Evolutionary conservation across 92 coral and sea anemone genomes (phyloP).

Genomic region (Porites lobata): DNA sequence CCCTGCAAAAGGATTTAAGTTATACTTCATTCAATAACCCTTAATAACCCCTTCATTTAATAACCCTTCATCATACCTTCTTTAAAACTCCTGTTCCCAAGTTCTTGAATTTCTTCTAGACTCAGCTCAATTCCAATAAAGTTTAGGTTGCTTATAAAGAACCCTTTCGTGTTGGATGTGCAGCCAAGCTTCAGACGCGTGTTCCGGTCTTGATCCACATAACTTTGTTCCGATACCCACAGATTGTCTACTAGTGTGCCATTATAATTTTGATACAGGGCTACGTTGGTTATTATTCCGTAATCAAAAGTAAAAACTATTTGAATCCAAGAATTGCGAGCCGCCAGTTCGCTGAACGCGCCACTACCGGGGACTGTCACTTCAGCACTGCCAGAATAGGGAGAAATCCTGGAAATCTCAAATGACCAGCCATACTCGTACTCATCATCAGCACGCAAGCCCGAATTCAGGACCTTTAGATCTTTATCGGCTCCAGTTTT

Average conservation of each 20-base stretch:
- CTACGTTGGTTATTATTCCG: not conserved
- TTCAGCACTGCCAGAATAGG: not conserved
- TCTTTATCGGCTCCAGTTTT: not conserved
- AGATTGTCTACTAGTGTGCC: too few species aligned
- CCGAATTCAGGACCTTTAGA: not conserved
- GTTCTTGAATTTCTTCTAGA: not conserved
- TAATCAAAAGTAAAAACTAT: slow-evolving; percentile 6
- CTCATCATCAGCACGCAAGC: not conserved
- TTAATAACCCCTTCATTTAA: too few species aligned
- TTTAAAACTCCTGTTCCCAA: slow-evolving; percentile 7
- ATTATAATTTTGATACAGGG: not conserved
- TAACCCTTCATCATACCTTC: not conserved
- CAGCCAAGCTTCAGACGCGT: slow-evolving; percentile 9
- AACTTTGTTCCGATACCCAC: not conserved
- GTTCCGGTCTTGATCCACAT: not conserved
- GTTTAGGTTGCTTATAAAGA: not conserved
- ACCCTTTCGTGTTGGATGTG: not conserved
- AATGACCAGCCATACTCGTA: slow-evolving; percentile 4
- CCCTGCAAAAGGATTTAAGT: too few species aligned
- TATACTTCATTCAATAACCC: too few species aligned
- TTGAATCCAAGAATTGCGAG: not conserved
- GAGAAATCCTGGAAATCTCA: not conserved
- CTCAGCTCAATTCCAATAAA: not conserved
- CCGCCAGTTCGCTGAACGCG: not conserved
- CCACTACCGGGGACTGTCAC: not conserved